These are phyloP conservation scores for Trichonephila clavipes DNA, from an alignment of 1,140 invertebrate species.

Conservation along the genomic window DNA sequence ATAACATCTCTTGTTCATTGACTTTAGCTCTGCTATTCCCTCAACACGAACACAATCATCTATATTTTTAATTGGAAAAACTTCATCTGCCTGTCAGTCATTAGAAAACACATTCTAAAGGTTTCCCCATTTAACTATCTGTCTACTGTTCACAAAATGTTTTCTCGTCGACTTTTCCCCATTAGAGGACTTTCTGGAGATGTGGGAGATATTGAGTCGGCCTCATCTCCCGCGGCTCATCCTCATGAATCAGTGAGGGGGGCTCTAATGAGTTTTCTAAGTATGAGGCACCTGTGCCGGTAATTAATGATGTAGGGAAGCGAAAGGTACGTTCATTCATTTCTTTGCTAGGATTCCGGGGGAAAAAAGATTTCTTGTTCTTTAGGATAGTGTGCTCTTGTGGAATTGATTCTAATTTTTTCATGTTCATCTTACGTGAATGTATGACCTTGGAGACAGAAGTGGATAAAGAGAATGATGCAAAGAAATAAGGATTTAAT, in stretches of 20 bases:
- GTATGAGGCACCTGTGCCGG: background rate
- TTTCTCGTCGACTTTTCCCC: background rate
- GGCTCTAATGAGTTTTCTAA: slow-evolving; percentile 23
- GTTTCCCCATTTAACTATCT: background rate
- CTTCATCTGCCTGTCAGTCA: background rate
- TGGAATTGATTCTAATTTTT: background rate
- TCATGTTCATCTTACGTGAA: background rate
- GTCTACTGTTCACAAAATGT: background rate
- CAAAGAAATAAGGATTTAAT: no score
- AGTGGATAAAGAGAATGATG: no score
- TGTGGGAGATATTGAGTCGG: background rate
- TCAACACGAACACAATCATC: no score
- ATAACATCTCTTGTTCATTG: no score
- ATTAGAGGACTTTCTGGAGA: background rate
- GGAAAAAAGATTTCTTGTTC: background rate
- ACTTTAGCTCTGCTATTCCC: no score
- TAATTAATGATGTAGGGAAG: slow-evolving; percentile 1
- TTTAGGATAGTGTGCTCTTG: background rate
- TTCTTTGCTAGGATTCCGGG: background rate
- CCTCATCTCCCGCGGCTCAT: background rate
- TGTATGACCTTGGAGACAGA: background rate
- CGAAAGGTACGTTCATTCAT: background rate
- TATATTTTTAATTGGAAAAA: background rate
- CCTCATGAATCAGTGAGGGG: background rate
- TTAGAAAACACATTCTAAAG: no score